Conservation (phyloP, 2,113 vertebrate species). For the Tonatia bakeri region DNA sequence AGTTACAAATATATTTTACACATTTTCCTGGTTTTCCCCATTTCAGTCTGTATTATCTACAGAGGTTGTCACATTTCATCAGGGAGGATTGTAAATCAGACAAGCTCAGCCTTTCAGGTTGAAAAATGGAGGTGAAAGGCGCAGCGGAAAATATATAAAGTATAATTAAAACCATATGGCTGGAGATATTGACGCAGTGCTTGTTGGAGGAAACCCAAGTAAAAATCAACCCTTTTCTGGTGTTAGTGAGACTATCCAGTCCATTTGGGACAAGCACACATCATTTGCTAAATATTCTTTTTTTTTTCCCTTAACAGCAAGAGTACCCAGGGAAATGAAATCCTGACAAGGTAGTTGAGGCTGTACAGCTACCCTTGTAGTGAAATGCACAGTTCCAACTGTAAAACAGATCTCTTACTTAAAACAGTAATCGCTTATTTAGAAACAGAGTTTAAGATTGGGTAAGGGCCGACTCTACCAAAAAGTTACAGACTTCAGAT, state of each 20-base stretch:
- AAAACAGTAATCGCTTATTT: constrained; percentile 14
- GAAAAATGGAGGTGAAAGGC: constrained; percentile 54
- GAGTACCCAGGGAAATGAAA: not conserved
- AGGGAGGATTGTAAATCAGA: constrained; percentile 57
- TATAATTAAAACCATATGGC: constrained; percentile 76
- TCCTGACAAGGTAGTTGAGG: constrained; percentile 43
- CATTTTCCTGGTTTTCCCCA: not conserved
- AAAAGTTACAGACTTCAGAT: not conserved
- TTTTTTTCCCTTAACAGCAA: not conserved
- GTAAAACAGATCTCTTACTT: not conserved
- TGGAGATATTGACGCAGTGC: constrained; percentile 51
- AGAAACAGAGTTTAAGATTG: not conserved
- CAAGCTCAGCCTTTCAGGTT: not conserved
- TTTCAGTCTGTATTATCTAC: not conserved
- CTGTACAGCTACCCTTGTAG: constrained; percentile 37
- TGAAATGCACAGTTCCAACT: not conserved
- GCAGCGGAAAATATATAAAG: constrained; percentile 65
- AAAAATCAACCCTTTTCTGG: constrained; percentile 46
- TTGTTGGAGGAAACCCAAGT: constrained; percentile 52
- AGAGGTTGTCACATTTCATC: constrained; percentile 31
- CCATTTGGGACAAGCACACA: not conserved
- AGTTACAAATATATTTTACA: not conserved
- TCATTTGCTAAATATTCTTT: constrained; percentile 11
- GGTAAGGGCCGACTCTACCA: not conserved
- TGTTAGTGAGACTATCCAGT: constrained; percentile 63